Conservation (phyloP, 2,113 vertebrate species). For the Bungarus multicinctus region DNA sequence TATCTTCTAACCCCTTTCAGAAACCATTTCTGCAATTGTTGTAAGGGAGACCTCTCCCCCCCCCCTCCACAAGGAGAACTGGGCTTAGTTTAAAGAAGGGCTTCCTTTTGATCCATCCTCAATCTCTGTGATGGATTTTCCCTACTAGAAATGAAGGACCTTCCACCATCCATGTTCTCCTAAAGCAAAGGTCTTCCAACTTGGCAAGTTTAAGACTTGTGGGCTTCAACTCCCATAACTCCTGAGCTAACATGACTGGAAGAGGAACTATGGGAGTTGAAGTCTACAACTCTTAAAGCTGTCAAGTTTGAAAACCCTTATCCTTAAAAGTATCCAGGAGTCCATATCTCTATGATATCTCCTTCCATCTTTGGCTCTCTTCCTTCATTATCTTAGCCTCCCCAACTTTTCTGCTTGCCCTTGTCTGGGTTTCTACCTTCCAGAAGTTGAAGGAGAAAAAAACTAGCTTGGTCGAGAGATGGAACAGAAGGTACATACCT, state of each 20-base stretch:
- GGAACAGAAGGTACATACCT: constrained; percentile 4
- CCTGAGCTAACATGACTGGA: no score
- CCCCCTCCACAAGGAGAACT: no score
- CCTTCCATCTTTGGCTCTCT: neutral
- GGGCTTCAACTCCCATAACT: no score
- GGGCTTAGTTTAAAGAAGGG: no score
- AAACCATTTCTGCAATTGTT: neutral
- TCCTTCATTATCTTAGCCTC: neutral
- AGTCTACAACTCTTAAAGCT: no score
- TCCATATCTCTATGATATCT: neutral
- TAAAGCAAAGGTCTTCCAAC: neutral
- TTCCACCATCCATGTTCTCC: neutral
- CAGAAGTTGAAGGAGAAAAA: neutral
- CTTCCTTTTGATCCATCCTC: no score
- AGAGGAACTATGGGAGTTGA: no score
- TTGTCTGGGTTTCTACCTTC: neutral
- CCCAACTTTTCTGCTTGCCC: neutral
- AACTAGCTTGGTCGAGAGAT: neutral
- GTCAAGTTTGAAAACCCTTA: no score
- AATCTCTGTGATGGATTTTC: neutral
- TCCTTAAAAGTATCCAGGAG: neutral
- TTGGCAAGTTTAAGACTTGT: no score
- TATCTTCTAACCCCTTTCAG: neutral
- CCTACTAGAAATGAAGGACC: neutral
- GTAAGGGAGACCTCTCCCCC: no score